These are phyloP conservation scores for Lytechinus variegatus DNA, from an alignment of 35 echinoderm and acorn worm species.

Conservation along the genomic window DNA sequence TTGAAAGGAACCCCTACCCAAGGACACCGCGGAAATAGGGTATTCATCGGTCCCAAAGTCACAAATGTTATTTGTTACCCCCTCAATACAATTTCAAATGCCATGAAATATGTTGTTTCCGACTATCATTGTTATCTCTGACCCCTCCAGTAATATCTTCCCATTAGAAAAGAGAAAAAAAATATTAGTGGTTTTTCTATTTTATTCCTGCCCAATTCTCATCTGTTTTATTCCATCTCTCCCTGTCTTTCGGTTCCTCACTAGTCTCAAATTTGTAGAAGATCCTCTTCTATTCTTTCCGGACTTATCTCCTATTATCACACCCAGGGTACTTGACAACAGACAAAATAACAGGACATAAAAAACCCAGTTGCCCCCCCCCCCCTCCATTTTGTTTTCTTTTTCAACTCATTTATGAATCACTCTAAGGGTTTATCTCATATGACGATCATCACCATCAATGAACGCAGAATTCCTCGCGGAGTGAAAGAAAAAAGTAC, in stretches of 20 bases:
- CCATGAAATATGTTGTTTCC: slow-evolving; percentile 47
- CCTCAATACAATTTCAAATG: slow-evolving; percentile 31
- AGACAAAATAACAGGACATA: background rate
- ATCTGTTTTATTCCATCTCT: background rate
- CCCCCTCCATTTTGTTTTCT: background rate
- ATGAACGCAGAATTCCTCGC: background rate
- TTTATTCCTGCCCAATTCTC: background rate
- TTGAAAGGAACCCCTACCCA: background rate
- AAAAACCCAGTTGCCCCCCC: background rate
- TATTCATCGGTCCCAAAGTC: slow-evolving; percentile 25
- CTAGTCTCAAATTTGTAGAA: background rate
- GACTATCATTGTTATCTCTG: slow-evolving; percentile 41
- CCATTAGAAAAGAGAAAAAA: background rate
- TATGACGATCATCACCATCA: background rate
- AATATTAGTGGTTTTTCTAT: slow-evolving; percentile 3
- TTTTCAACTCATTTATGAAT: slow-evolving; percentile 13
- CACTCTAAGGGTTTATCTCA: background rate
- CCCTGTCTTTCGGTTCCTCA: background rate
- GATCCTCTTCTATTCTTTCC: background rate
- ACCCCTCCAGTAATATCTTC: slow-evolving; percentile 34
- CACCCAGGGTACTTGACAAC: background rate
- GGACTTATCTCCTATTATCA: background rate
- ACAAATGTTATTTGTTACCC: slow-evolving; percentile 30
- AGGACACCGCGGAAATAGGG: slow-evolving; percentile 21
- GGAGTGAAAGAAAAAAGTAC: background rate